Base-by-base conservation (phyloP, 2,113 vertebrate genomes). In the Apistogramma diplotaenia region DNA sequence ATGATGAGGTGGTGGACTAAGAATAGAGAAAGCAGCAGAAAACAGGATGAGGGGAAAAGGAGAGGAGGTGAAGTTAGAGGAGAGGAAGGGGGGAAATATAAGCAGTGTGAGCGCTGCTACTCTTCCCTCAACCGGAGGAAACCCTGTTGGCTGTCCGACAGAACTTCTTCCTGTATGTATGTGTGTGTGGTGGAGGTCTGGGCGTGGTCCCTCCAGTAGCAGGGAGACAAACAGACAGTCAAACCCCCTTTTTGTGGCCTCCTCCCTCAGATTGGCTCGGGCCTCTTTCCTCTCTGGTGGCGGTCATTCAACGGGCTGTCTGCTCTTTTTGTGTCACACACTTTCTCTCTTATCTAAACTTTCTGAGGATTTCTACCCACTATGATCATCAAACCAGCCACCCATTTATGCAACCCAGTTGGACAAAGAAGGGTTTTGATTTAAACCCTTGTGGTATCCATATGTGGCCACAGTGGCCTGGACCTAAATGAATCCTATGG, bases 121-220 rank as follows among this genome's bases (percentile, higher is more conserved):
- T 91, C 59, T 78, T 78, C 67, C 75, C 60, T 75, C 81, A 70
- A 89, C 87, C 55, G 85, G 89, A 92, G 90, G 91, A 94, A 94
- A 90, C 89, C 80, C 86, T 65, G 37, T 78, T 90, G 85, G 85
- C 87, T 46, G 71, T 76, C 65, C 35, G 74, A 83, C 85, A 92
- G 70, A 91, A 89, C 65, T 71, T 78, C 82, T 91, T 92, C 86
- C 88, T 91, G 55, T 62, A 6, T 84, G 77, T 83, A 79, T 78
- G 84, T 85, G 78, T 78, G 82, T 84, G 74, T 75, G 81, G 65
- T 78, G 67, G 62, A 84, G 73, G 79, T 86, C 83, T 81, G 89
- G 93, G 93, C 6, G 91, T 91, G 91, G 91, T 85, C 84, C 85
- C 86, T 87, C 78, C 85, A 82, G 85, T 75, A 90, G 75, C 79